Percentiles rank a stretch among this genome's conserved stretches.
Evolutionary conservation across 2,113 vertebrate species (phyloP).

Genomic region (Larimichthys crocea): DNA sequence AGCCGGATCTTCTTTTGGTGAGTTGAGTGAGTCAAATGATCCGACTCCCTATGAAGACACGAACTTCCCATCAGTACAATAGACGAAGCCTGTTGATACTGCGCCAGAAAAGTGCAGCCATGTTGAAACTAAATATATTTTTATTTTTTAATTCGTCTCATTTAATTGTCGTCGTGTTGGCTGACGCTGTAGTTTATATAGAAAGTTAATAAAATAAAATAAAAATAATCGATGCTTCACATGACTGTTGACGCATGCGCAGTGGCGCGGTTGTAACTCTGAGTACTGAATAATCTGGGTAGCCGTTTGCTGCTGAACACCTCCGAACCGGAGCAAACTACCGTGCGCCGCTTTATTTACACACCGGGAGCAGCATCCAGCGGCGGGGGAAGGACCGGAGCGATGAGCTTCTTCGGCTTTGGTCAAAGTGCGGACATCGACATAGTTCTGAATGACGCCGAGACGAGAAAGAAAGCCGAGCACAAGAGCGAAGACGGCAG

Average conservation of each 20-base stretch:
- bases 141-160: not conserved
- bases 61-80: too few relatives aligned
- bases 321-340: not conserved
- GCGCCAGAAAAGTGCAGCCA: slow-evolving; percentile 29
- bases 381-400: too few relatives aligned
- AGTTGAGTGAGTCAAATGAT: too few relatives aligned
- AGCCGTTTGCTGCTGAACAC: slow-evolving; percentile 20
- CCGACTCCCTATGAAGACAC: too few relatives aligned
- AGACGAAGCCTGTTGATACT: slow-evolving; percentile 45
- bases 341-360: fast-evolving
- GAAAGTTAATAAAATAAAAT: not conserved
- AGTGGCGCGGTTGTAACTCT: slow-evolving; percentile 44
- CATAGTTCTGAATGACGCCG: slow-evolving; percentile 91
- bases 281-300: slow-evolving; percentile 53
- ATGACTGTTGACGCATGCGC: slow-evolving; percentile 67
- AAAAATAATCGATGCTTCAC: slow-evolving; percentile 8
- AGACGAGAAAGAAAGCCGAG: slow-evolving; percentile 92
- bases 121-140: too few relatives aligned
- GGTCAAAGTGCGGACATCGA: slow-evolving; percentile 95
- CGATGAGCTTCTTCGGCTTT: slow-evolving; percentile 97
- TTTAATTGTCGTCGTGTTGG: not conserved
- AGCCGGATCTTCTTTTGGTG: too few relatives aligned
- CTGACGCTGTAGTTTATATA: fast-evolving
- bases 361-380: not conserved
- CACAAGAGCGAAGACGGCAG: slow-evolving; percentile 95